Conservation (phyloP, 2,113 vertebrate species). For the Myotis brandtii region DNA sequence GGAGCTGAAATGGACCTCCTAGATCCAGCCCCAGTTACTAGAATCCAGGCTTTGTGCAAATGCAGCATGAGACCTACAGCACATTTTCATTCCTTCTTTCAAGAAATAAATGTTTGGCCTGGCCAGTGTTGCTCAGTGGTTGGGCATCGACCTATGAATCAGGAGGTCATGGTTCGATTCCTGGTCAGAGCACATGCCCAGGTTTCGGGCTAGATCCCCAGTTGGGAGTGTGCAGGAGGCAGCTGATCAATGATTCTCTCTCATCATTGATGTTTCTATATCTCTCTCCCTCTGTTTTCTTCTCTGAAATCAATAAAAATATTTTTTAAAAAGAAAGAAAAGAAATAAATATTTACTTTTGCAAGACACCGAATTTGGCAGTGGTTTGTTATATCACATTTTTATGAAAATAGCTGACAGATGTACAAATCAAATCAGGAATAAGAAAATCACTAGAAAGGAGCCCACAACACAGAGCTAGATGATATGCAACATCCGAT, state of each 20-base stretch:
- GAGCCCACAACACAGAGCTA: neutral
- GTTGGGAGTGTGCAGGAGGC: no score
- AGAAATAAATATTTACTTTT: neutral
- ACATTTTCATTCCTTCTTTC: neutral
- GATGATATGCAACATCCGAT: neutral
- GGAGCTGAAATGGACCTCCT: neutral
- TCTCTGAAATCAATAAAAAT: no score
- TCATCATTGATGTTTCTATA: no score
- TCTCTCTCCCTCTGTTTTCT: no score
- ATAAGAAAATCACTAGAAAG: neutral
- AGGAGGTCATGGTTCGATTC: no score
- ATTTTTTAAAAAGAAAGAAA: no score
- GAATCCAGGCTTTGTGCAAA: neutral
- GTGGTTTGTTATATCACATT: neutral
- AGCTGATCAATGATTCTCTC: no score
- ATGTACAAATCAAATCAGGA: neutral
- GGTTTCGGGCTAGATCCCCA: no score
- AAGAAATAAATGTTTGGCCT: neutral
- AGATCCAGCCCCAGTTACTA: neutral
- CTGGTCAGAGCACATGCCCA: no score
- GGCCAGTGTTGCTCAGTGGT: no score
- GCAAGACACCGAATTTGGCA: neutral
- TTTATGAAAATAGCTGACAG: neutral
- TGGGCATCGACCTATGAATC: no score
- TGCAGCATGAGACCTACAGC: neutral